These are phyloP conservation scores for Xenopus tropicalis DNA, from an alignment of 2,113 vertebrate species.

Conservation along the genomic window UCB_Xtro_10.0 CM004449.2:9013501-9014000, in stretches of 20 bases:
- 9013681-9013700: background rate
- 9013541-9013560: too few relatives aligned
- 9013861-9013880: background rate
- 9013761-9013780: background rate
- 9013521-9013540: too few relatives aligned
- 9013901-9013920: too few relatives aligned
- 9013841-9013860: too few relatives aligned
- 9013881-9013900: background rate
- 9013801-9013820: background rate
- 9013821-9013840: background rate
- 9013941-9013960: background rate
- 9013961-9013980: background rate
- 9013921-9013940: background rate
- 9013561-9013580: too few relatives aligned
- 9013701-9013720: background rate
- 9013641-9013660: too few relatives aligned
- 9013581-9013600: background rate
- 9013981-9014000: background rate
- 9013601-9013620: background rate
- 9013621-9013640: background rate
- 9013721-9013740: background rate
- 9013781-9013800: background rate
- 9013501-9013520: too few relatives aligned
- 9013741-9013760: background rate
- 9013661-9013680: background rate